A percentile compares a stretch with the other conserved stretches of the same genome.
phyloP scores from a whole-genome alignment of 2,797 vertebrate genomes.

The Orestias chungarensis region DNA sequence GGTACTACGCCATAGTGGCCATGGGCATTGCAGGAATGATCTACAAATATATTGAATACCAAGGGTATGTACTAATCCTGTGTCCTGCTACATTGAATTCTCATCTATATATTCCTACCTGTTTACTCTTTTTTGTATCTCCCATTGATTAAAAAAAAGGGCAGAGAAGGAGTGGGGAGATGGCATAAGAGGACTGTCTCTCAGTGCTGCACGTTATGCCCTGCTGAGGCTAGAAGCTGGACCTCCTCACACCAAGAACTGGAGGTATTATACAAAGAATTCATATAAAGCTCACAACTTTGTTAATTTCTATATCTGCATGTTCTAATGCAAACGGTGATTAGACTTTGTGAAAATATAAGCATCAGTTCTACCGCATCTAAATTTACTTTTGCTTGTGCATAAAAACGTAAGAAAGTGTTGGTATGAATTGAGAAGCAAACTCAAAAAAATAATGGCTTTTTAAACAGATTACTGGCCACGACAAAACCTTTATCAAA shows the following conservation, averaged over 20 bases:
- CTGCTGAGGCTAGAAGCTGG: conserved; percentile 92
- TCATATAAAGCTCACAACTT: no score
- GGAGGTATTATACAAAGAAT: conserved; percentile 92
- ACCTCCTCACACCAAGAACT: conserved; percentile 98
- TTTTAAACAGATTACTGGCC: not conserved
- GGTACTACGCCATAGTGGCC: conserved; percentile 98
- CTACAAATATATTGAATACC: conserved; percentile 99
- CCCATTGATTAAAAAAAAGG: conserved; percentile 68
- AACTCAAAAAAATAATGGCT: not conserved
- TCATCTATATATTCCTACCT: not conserved
- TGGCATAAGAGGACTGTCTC: conserved; percentile 93
- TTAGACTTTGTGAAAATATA: not conserved
- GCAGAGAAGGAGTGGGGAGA: conserved; percentile 99
- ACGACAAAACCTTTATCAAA: not conserved
- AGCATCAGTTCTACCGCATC: not conserved
- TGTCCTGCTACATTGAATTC: not conserved
- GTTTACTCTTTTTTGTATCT: not conserved
- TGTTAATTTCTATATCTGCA: no score
- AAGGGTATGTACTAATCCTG: conserved; percentile 85
- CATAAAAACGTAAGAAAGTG: not conserved
- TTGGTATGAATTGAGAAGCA: not conserved
- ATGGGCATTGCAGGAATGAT: conserved; percentile 99
- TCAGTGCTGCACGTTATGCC: conserved; percentile 93
- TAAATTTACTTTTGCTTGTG: not conserved
- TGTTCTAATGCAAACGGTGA: not conserved